Conservation (phyloP, 2,888 invertebrate genomes). For the Trichopria drosophilae region DNA sequence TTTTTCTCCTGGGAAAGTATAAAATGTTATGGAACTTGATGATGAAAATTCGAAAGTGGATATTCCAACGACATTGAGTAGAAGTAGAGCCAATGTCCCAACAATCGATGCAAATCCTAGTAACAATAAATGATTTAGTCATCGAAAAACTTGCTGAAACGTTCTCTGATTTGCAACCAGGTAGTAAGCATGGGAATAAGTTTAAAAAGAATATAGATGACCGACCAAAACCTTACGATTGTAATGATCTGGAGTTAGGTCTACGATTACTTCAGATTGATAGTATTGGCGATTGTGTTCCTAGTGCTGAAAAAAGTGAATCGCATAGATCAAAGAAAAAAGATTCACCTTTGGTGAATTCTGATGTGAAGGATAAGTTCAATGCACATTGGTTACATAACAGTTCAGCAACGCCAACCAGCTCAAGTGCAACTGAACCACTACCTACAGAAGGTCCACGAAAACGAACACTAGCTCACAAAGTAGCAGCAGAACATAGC, state of each 20-base stretch:
- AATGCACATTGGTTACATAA: constrained; percentile 52
- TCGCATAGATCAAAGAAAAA: constrained; percentile 43
- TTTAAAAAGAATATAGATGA: constrained; percentile 72
- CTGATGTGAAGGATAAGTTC: constrained; percentile 61
- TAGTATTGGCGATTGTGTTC: constrained; percentile 88
- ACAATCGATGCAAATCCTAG: constrained; percentile 69
- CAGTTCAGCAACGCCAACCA: constrained; percentile 12
- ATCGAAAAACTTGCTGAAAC: constrained; percentile 97
- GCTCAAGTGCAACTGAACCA: constrained; percentile 16
- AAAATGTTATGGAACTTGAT: constrained; percentile 94
- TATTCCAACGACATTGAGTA: constrained; percentile 92
- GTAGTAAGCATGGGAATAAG: constrained; percentile 73
- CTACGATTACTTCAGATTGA: constrained; percentile 62
- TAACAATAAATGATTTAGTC: constrained; percentile 82
- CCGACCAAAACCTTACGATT: constrained; percentile 45
- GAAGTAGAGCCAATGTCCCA: constrained; percentile 90
- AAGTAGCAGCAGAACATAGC: constrained; percentile 86
- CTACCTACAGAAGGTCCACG: constrained; percentile 45
- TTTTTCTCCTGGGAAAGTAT: constrained; percentile 95
- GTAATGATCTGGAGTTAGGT: constrained; percentile 42
- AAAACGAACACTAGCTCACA: constrained; percentile 67
- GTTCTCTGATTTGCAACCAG: constrained; percentile 89
- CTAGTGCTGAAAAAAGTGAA: constrained; percentile 57
- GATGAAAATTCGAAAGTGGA: constrained; percentile 83
- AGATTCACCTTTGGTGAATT: constrained; percentile 62